phyloP scores from a whole-genome alignment of 2,888 invertebrate genomes.

The Bellardia bayeri region DNA sequence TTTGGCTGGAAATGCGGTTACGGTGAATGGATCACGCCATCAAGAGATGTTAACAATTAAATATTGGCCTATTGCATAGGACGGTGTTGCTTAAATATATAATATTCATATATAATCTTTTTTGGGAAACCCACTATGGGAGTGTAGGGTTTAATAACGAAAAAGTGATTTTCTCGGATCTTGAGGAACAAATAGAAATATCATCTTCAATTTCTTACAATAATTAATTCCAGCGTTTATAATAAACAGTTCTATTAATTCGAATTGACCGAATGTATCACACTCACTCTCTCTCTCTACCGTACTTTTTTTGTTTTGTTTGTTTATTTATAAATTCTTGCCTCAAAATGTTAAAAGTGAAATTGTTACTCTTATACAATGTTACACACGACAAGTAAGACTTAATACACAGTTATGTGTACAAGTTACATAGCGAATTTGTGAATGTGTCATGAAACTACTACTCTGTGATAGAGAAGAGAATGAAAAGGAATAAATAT shows the following conservation, averaged over 20 bases:
- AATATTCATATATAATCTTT: too few species aligned
- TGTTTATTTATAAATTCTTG: background rate
- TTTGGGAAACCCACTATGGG: too few species aligned
- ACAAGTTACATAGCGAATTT: background rate
- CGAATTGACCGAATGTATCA: background rate
- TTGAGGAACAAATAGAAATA: too few species aligned
- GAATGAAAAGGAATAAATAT: conserved; percentile 9
- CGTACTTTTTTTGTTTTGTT: background rate
- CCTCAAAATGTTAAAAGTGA: background rate
- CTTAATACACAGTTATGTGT: conserved; percentile 9
- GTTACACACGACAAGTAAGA: conserved; percentile 3
- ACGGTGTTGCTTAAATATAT: too few species aligned
- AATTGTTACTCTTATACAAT: background rate
- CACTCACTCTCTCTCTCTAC: background rate
- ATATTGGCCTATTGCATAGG: too few species aligned
- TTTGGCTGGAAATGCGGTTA: too few species aligned
- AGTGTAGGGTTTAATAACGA: too few species aligned
- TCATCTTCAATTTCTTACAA: too few species aligned
- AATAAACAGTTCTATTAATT: background rate
- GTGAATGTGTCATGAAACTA: background rate
- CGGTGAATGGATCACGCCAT: too few species aligned
- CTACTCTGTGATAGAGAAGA: background rate
- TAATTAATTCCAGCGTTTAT: background rate
- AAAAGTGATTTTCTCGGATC: too few species aligned
- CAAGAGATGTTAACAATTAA: too few species aligned